Evolutionary conservation across 2,888 invertebrate genomes (phyloP), one percentile per base, ranked within the genome.

Genomic region (Ganaspis brasiliensis): DNA sequence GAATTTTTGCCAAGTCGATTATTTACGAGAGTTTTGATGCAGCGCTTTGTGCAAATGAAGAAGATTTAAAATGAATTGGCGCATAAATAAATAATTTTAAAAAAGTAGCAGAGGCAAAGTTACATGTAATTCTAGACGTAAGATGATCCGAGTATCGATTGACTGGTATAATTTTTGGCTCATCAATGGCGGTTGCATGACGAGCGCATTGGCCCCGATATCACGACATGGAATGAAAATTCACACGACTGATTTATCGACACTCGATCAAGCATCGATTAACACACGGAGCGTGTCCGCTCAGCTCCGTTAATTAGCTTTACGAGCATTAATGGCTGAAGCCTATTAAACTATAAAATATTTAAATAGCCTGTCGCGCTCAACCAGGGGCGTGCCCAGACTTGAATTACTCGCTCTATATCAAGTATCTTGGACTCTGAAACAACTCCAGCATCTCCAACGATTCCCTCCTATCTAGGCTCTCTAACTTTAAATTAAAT

Each of bases 271-370:
- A 79, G 77, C 78, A 61, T 81, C 82, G 85, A 88, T 86, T 84
- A 86, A 82, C 86, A 83, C 81, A 79, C 75, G 72, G 37, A 80
- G 82, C 79, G 79, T 72, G 77, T 81, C 76, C 79, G 81, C 76
- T 79, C 80, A 81, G 81, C 78, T 81, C 82, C 81, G 83, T 85
- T 86, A 85, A 86, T 85, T 88, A 88, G 84, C 79, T 86, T 82
- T 87, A 88, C 84, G 85, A 85, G 85, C 86, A 87, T 87, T 86
- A 87, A 87, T 86, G 85, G 86, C 81, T 77, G 74, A 84, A 86
- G 84, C 84, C 86, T 82, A 85, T 87, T 87, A 85, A 87, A 87
- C 84, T 87, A 86, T 86, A 85, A 87, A 87, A 89, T 86, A 87
- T 88, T 87, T 86, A 88, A 88, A 87, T 87, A 85, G 83, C 84